Percentiles rank a stretch among this genome's conserved stretches.
These are phyloP conservation scores for Paramormyrops hopkinsi DNA, from an alignment of 2,797 vertebrate species.

Conservation along the genomic window DNA sequence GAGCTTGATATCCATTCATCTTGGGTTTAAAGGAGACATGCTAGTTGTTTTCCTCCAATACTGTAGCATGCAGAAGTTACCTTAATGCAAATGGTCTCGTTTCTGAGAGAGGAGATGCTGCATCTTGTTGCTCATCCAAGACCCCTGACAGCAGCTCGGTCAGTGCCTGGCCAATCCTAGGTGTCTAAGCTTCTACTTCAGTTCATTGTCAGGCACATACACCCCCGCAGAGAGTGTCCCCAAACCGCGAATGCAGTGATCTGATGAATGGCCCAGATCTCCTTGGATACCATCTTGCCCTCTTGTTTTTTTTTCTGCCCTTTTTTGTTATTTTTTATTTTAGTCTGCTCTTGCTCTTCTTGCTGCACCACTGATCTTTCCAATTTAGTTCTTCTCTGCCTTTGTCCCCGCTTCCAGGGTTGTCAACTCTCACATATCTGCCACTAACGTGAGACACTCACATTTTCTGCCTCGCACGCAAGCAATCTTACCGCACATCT, in stretches of 20 bases:
- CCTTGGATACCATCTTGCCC: not conserved
- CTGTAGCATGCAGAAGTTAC: not conserved
- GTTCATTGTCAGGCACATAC: not conserved
- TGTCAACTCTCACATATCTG: not conserved
- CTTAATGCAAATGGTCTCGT: not conserved
- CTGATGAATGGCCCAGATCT: not conserved
- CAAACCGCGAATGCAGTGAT: not conserved
- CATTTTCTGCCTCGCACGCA: not conserved
- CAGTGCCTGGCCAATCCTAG: not conserved
- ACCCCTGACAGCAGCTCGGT: not conserved
- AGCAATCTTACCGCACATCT: not conserved
- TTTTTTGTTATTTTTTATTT: slow-evolving; percentile 36
- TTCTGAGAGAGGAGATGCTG: not conserved
- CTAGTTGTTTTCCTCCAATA: not conserved
- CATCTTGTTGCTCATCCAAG: not conserved
- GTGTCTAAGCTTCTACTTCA: not conserved
- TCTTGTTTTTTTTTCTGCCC: not conserved
- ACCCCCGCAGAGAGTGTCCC: not conserved
- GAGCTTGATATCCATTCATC: not conserved
- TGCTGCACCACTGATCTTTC: slow-evolving; percentile 14
- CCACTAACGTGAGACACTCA: not conserved
- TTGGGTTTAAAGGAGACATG: not conserved
- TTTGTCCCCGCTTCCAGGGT: not conserved
- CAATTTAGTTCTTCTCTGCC: slow-evolving; percentile 14
- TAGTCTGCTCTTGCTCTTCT: slow-evolving; percentile 27